A percentile compares a stretch with the other conserved stretches of the same genome.
phyloP scores from a whole-genome alignment of 2,113 vertebrate genomes.

The Copsychus sechellarum region DNA sequence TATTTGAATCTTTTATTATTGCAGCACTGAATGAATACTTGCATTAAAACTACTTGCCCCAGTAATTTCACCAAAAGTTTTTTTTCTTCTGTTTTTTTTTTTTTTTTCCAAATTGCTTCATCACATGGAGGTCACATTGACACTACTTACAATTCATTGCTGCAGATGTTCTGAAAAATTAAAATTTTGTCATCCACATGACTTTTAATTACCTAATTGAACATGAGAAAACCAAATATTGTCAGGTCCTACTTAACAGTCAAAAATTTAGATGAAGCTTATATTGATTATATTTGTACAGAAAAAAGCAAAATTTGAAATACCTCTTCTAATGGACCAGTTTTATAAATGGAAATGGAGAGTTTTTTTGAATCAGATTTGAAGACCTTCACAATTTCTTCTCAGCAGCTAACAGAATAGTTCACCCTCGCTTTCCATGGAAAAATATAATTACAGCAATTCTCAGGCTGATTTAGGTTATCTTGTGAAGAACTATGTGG shows the following conservation, averaged over 20 bases:
- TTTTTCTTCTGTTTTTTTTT: too few species aligned
- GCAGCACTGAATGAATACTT: background rate
- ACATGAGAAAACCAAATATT: background rate
- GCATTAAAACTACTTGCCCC: background rate
- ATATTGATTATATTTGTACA: background rate
- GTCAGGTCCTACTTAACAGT: background rate
- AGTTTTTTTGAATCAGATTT: background rate
- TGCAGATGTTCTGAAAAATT: background rate
- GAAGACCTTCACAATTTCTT: background rate
- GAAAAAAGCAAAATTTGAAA: background rate
- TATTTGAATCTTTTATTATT: slow-evolving; percentile 43
- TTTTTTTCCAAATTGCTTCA: background rate
- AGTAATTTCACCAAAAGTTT: background rate
- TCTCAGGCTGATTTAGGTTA: background rate
- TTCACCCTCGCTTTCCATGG: fast-evolving
- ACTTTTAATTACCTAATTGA: background rate
- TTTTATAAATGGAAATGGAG: background rate
- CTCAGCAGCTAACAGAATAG: background rate
- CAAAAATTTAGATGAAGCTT: background rate
- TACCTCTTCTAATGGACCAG: background rate
- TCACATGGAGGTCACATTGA: background rate
- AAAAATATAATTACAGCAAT: background rate
- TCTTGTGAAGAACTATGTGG: background rate
- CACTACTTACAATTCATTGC: background rate
- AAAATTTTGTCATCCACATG: background rate